Evolutionary conservation across 2,797 vertebrate species (phyloP).

Genomic region (Pangasius sanitwongsei): DNA sequence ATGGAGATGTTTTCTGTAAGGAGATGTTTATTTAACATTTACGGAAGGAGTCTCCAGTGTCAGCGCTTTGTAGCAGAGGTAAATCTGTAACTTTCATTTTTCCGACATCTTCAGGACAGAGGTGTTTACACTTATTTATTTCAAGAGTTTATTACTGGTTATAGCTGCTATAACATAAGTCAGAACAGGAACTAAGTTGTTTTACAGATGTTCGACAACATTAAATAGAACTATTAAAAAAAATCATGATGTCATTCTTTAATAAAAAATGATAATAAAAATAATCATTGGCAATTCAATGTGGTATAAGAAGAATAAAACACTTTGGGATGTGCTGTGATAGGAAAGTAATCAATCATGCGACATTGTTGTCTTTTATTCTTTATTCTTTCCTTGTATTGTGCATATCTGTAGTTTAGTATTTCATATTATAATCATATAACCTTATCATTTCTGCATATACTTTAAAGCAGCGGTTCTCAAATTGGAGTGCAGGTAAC

Average conservation of each 20-base stretch:
- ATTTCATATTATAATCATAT: background rate
- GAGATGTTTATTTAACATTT: too few relatives aligned
- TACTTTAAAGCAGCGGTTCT: background rate
- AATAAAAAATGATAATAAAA: too few relatives aligned
- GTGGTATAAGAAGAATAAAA: background rate
- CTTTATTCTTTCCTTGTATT: background rate
- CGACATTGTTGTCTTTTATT: background rate
- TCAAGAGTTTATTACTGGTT: background rate
- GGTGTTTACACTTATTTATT: background rate
- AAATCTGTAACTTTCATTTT: too few relatives aligned
- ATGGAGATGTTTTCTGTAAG: background rate
- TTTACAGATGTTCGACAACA: background rate
- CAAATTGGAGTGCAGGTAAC: background rate
- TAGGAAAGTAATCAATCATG: background rate
- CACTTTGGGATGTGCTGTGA: background rate
- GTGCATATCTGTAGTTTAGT: background rate
- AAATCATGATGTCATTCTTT: background rate
- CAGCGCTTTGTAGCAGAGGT: too few relatives aligned
- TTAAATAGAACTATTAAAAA: background rate
- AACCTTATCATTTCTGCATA: background rate
- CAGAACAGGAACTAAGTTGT: background rate
- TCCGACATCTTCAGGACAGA: background rate
- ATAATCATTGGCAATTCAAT: background rate
- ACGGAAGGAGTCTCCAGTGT: background rate
- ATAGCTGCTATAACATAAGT: background rate